These are phyloP conservation scores for Azemiops feae DNA, from an alignment of 2,113 vertebrate species.

Conservation along the genomic window DNA sequence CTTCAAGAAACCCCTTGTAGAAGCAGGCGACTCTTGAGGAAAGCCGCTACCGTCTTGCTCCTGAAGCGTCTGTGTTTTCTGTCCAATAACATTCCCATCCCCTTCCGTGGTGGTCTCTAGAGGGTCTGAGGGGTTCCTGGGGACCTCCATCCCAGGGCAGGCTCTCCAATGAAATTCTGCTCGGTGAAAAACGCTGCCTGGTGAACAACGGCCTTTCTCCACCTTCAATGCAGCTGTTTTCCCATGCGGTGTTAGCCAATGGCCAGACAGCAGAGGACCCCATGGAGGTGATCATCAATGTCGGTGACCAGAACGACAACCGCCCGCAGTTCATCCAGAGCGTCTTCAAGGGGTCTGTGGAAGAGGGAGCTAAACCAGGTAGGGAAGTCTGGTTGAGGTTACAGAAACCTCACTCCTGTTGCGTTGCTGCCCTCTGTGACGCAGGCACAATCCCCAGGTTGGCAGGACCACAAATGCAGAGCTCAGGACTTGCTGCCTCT, in stretches of 20 bases:
- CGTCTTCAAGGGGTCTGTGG: conserved; percentile 38
- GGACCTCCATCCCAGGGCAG: neutral
- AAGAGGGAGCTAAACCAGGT: conserved; percentile 71
- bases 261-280: neutral
- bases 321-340: neutral
- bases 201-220: neutral
- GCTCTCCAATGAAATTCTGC: too few species aligned
- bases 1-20: neutral
- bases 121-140: neutral
- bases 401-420: neutral
- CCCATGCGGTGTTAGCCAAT: neutral
- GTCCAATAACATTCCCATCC: neutral
- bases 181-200: neutral
- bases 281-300: neutral
- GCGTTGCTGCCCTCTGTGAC: neutral
- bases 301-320: neutral
- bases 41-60: neutral
- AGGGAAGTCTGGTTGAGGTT: neutral
- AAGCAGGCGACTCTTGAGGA: neutral
- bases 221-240: neutral
- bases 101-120: neutral
- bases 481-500: too few species aligned
- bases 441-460: neutral
- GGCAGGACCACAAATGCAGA: too few species aligned
- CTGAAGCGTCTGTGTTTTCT: neutral